Evolutionary conservation across 2,797 vertebrate genomes (phyloP).

Genomic region (Poecilia gillii): DNA sequence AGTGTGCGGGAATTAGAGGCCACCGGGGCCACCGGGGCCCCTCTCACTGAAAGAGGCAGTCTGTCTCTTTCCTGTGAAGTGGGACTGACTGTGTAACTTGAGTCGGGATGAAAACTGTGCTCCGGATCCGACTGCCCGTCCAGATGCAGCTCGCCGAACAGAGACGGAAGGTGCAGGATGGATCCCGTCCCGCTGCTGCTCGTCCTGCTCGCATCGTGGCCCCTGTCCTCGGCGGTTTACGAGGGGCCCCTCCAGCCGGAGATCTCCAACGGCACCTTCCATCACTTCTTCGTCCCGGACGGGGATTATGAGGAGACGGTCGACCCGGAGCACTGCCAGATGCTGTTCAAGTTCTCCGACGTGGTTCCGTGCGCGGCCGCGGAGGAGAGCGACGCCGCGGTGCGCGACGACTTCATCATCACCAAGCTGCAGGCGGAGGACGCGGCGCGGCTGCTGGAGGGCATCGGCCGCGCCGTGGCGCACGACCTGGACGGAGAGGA

Average conservation of each 20-base stretch:
- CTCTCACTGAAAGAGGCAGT: slow-evolving; percentile 23
- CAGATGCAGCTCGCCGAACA: slow-evolving; percentile 53
- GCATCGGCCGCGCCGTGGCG: slow-evolving; percentile 88
- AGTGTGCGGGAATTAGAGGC: slow-evolving; percentile 11
- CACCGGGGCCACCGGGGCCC: slow-evolving; percentile 55
- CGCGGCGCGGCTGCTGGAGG: slow-evolving; percentile 89
- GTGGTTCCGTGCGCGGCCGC: slow-evolving; percentile 79
- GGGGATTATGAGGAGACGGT: slow-evolving; percentile 96
- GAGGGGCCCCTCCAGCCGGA: slow-evolving; percentile 91
- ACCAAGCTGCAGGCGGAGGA: slow-evolving; percentile 93
- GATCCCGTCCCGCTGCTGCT: slow-evolving; percentile 77
- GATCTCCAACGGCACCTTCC: slow-evolving; percentile 95
- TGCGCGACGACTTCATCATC: slow-evolving; percentile 91
- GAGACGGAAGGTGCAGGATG: slow-evolving; percentile 74
- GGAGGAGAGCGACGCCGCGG: slow-evolving; percentile 79
- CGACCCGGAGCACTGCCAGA: slow-evolving; percentile 94
- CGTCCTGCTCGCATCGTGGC: slow-evolving; percentile 68
- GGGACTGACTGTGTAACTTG: slow-evolving; percentile 69
- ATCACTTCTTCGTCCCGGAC: slow-evolving; percentile 97
- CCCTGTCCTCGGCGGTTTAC: slow-evolving; percentile 80
- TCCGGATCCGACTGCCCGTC: slow-evolving; percentile 40
- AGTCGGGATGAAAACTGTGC: slow-evolving; percentile 65
- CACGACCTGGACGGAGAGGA: slow-evolving; percentile 96
- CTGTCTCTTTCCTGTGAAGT: slow-evolving; percentile 70
- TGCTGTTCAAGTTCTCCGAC: slow-evolving; percentile 93